Percentiles rank a stretch among this genome's conserved stretches.
phyloP scores from a whole-genome alignment of 2,113 vertebrate species.

The Bostrychus sinensis region DNA sequence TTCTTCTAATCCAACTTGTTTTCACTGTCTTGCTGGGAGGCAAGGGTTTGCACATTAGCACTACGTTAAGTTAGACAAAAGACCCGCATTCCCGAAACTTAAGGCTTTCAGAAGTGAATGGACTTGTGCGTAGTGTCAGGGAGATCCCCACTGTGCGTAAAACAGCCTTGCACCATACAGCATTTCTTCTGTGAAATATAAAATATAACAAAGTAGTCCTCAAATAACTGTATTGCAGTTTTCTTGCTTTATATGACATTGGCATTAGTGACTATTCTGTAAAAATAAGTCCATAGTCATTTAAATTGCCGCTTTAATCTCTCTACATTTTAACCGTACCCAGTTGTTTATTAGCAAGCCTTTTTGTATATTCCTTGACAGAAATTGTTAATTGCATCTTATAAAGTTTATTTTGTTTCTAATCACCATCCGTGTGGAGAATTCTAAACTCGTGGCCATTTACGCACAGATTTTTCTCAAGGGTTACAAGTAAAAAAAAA shows the following conservation, averaged over 20 bases:
- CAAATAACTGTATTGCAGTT: background rate
- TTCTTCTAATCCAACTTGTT: constrained; percentile 81
- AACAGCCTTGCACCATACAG: background rate
- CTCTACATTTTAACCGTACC: background rate
- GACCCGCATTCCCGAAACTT: constrained; percentile 68
- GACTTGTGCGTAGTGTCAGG: constrained; percentile 21
- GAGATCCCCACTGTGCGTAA: constrained; percentile 39
- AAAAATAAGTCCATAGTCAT: accelerated
- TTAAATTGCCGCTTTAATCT: background rate
- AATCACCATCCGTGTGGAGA: constrained; percentile 2
- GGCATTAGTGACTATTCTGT: background rate
- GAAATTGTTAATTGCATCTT: constrained; percentile 69
- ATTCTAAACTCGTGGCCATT: background rate
- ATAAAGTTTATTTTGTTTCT: constrained; percentile 24
- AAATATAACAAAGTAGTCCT: background rate
- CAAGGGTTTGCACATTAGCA: constrained; percentile 73
- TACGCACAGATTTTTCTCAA: background rate
- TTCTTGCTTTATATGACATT: background rate
- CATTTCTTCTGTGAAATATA: background rate
- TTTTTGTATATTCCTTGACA: constrained; percentile 68
- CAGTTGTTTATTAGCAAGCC: constrained; percentile 61
- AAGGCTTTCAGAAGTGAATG: constrained; percentile 39
- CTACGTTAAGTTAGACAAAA: constrained; percentile 74
- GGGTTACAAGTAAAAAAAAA: too few species aligned
- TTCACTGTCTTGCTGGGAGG: constrained; percentile 80